Evolutionary conservation across 2,888 invertebrate genomes (phyloP), one percentile per base, ranked within the genome.

Genomic region (Sycophila texana): DNA sequence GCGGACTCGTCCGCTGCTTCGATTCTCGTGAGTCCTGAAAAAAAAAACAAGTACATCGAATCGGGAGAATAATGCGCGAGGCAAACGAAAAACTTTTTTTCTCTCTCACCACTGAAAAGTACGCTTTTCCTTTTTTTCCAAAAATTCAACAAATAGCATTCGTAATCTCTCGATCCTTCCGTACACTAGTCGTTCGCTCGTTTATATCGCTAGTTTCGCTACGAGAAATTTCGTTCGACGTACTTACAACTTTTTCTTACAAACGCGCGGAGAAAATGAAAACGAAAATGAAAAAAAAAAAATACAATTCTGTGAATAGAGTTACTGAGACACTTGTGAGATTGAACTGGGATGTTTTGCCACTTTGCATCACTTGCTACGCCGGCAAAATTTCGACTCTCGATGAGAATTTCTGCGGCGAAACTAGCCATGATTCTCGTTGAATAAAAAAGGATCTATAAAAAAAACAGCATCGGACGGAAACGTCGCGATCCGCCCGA

Each of bases 401-500:
- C 30, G 55, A 58, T 58, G 14, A 74, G n/a, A 63, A 67, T 77
- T 57, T 77, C 65, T 61, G 71, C 39, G 51, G 72, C 75, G 74
- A 74, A 77, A 77, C 71, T 72, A 81, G 81, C 81, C 57, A 18
- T 70, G 16, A 77, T 77, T 77, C 61, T 79, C 73, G 65, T 74
- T 71, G 77, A 79, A 74, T 79, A 81, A 79, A 81, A 80, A 80
- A 82, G 72, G 74, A 80, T 79, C 68, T 81, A 79, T 81, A 79
- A 81, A 81, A 49, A 79, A 77, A 76, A 81, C 73, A 73, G 72
- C 30, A 60, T 73, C 60, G 74, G 81, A 79, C 79, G 81, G 81
- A 81, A 79, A 81, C 68, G 47, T 70, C 76, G 66, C 79, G 49
- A 26, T 79, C 79, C 74, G 76, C 74, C 77, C 79, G 57, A 70